Percentiles rank a stretch among this genome's conserved stretches.
These are phyloP conservation scores for Ormia ochracea DNA, from an alignment of 2,888 invertebrate species.

Conservation along the genomic window DNA sequence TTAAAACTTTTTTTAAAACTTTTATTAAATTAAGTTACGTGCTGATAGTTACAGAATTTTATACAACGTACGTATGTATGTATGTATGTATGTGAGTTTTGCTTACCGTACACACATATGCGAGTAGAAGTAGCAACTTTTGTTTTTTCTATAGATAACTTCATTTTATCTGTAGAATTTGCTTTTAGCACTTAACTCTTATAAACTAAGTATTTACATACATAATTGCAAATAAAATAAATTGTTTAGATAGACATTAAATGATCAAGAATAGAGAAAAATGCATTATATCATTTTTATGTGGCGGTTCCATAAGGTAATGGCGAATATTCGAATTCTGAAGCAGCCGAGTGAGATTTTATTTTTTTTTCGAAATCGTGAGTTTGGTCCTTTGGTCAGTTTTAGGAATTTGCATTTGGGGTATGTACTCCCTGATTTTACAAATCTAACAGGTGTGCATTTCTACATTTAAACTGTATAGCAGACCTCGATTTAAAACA, in stretches of 20 bases:
- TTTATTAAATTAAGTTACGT: not conserved
- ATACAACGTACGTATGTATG: not conserved
- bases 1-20: no score
- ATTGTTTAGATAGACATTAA: constrained; percentile 31
- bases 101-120: not conserved
- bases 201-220: constrained; percentile 31
- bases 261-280: constrained; percentile 6
- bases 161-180: constrained; percentile 9
- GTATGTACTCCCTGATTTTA: no score
- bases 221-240: constrained; percentile 50
- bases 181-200: constrained; percentile 32
- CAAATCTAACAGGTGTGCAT: no score
- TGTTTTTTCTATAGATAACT: constrained; percentile 21
- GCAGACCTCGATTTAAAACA: no score
- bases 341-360: not conserved
- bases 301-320: not conserved
- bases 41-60: not conserved
- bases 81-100: no score
- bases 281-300: not conserved
- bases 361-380: no score
- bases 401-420: no score
- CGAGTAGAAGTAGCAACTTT: not conserved
- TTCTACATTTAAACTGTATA: no score
- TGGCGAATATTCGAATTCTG: not conserved
- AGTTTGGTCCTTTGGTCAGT: no score